Conservation (phyloP, 2,113 vertebrate species). For the Forbesichthys agassizii region DNA sequence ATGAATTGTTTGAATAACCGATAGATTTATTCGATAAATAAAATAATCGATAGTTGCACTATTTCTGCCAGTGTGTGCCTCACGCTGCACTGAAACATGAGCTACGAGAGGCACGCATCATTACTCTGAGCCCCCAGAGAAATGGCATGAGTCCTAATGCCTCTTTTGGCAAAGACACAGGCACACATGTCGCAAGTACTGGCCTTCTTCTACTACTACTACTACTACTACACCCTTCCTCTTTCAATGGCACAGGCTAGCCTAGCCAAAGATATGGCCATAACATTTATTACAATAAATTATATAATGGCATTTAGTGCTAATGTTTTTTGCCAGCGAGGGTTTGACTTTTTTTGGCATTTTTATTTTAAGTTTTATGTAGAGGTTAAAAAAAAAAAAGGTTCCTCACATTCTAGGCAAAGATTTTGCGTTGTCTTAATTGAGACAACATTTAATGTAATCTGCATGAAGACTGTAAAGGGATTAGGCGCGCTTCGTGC, state of each 20-base stretch:
- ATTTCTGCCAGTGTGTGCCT: constrained; percentile 7
- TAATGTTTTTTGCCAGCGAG: not conserved
- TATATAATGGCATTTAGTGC: not conserved
- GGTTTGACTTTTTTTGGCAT: not conserved
- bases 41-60: not conserved
- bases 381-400: not conserved
- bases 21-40: too few species aligned
- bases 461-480: constrained; percentile 9
- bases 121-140: constrained; percentile 44
- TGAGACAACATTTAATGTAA: not conserved
- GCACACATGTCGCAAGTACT: constrained; percentile 39
- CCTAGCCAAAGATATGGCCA: not conserved
- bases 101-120: constrained; percentile 23
- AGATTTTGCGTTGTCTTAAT: constrained; percentile 1
- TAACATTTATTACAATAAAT: not conserved
- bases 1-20: too few species aligned
- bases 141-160: constrained; percentile 54
- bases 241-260: not conserved
- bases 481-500: constrained; percentile 5
- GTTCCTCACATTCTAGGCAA: too few species aligned
- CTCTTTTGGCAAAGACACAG: constrained; percentile 46
- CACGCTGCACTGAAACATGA: constrained; percentile 40
- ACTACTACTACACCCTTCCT: constrained; percentile 5
- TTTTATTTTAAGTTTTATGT: not conserved
- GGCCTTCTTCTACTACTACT: constrained; percentile 36